These are phyloP conservation scores for Bombyx mandarina DNA, from an alignment of 1,140 invertebrate genomes.

Conservation along the genomic window DNA sequence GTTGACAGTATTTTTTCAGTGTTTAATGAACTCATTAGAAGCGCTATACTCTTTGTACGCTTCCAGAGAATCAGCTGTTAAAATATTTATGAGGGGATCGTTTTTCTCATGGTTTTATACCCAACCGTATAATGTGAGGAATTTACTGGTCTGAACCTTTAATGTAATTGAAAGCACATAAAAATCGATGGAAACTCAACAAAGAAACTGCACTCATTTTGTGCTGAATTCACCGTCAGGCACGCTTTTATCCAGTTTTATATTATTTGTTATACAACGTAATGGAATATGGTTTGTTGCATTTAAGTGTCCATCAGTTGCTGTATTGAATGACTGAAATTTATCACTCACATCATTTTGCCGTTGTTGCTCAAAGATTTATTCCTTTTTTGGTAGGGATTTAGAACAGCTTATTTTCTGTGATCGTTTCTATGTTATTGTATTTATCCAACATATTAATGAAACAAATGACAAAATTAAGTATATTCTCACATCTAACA, in stretches of 20 bases:
- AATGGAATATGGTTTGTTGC: too few relatives aligned
- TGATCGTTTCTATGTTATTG: too few relatives aligned
- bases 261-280: too few relatives aligned
- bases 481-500: not conserved
- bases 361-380: too few relatives aligned
- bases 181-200: constrained; percentile 15
- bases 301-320: too few relatives aligned
- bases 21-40: constrained; percentile 4
- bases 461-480: not conserved
- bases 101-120: constrained; percentile 35
- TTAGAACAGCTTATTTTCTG: too few relatives aligned
- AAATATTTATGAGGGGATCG: constrained; percentile 44
- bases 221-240: too few relatives aligned
- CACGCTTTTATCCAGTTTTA: too few relatives aligned
- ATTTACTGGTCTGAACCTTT: constrained; percentile 41
- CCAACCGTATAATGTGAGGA: constrained; percentile 34
- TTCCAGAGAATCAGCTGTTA: constrained; percentile 22
- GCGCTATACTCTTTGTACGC: constrained; percentile 9
- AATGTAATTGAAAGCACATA: constrained; percentile 40
- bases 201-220: too few relatives aligned
- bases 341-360: too few relatives aligned
- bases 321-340: too few relatives aligned
- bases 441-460: not conserved
- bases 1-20: not conserved
- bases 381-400: too few relatives aligned